These are phyloP conservation scores for Aspiorhynchus laticeps DNA, from an alignment of 2,113 vertebrate species.

Conservation along the genomic window DNA sequence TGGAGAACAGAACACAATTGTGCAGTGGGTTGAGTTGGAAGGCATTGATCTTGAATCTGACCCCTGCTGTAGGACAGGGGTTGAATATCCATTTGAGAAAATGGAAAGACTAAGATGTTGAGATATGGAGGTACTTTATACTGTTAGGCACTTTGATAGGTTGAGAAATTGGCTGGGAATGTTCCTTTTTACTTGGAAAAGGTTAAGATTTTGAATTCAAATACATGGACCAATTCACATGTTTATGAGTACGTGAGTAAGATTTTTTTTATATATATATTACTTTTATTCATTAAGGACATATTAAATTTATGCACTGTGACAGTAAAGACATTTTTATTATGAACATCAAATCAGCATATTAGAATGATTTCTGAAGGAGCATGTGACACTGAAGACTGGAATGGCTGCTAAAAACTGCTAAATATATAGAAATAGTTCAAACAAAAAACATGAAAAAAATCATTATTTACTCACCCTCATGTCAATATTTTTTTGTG, in stretches of 20 bases:
- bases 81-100: slow-evolving; percentile 36
- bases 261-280: not conserved
- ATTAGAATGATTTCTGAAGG: not conserved
- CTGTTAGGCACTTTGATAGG: slow-evolving; percentile 20
- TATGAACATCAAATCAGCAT: not conserved
- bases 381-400: not conserved
- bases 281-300: not conserved
- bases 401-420: not conserved
- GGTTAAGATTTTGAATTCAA: not conserved
- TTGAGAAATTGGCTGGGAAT: not conserved
- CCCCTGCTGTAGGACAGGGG: slow-evolving; percentile 25
- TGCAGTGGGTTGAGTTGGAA: slow-evolving; percentile 23
- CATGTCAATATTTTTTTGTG: not conserved
- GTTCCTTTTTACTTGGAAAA: not conserved
- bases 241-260: not conserved
- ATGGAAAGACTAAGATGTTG: slow-evolving; percentile 7
- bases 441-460: not conserved
- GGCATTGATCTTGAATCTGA: slow-evolving; percentile 41
- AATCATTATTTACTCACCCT: not conserved
- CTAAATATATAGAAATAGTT: not conserved
- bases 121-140: slow-evolving; percentile 24
- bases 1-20: slow-evolving; percentile 23
- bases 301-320: not conserved
- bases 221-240: not conserved
- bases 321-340: not conserved